These are phyloP conservation scores for Betta splendens DNA, from an alignment of 2,797 vertebrate genomes.

Conservation along the genomic window DNA sequence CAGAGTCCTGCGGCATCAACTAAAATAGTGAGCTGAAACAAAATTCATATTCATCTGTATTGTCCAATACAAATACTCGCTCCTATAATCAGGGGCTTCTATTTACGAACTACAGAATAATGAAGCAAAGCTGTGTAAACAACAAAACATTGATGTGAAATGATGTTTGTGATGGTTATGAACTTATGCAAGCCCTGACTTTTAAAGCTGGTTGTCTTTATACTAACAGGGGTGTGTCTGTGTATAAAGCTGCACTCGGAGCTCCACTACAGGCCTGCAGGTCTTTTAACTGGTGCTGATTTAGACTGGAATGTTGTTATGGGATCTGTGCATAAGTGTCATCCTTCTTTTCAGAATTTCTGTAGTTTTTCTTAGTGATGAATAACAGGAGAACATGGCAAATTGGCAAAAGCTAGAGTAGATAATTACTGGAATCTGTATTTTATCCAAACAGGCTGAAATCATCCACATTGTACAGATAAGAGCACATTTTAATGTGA, in stretches of 20 bases:
- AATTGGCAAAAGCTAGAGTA: background rate
- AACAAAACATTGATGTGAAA: no score
- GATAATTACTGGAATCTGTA: slow-evolving; percentile 1
- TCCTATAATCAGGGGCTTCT: background rate
- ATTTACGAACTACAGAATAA: background rate
- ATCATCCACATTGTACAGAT: slow-evolving; percentile 9
- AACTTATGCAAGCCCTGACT: no score
- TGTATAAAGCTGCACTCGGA: no score
- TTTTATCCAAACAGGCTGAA: slow-evolving; percentile 25
- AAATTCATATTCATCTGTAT: no score
- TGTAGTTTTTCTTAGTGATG: background rate
- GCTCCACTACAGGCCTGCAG: no score
- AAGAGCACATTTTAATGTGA: slow-evolving; percentile 35
- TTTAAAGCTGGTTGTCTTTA: no score
- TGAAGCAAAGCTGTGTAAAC: no score
- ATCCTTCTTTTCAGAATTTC: background rate
- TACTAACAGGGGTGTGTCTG: no score
- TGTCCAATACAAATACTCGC: no score
- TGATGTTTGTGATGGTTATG: no score
- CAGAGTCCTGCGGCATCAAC: no score
- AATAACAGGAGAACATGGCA: background rate
- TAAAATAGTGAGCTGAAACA: no score
- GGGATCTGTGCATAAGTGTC: background rate
- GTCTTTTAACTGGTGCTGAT: background rate
- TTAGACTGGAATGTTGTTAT: background rate